Conservation (phyloP, 2,888 invertebrate genomes). For the Petrolisthes cinctipes region DNA sequence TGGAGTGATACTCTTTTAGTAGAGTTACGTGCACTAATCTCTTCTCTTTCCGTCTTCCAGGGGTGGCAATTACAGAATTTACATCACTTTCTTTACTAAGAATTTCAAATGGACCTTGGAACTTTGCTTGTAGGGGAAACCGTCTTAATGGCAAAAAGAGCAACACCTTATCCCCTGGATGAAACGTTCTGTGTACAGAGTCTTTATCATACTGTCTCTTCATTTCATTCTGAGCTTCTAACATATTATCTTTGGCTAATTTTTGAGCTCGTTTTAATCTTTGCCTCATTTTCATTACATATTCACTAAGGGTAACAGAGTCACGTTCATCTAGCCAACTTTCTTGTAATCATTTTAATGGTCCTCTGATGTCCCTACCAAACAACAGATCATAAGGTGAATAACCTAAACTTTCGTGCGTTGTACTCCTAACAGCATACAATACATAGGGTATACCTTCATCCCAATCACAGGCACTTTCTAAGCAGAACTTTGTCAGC, state of each 20-base stretch:
- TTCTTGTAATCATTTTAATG: background rate
- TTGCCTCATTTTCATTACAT: background rate
- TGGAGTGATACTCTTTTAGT: background rate
- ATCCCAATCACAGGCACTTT: slow-evolving; percentile 14
- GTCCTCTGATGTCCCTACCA: slow-evolving; percentile 15
- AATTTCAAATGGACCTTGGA: background rate
- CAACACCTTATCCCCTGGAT: slow-evolving; percentile 10
- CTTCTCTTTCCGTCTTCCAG: background rate
- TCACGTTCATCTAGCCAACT: slow-evolving; percentile 18
- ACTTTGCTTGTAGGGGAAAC: background rate
- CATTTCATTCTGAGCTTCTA: slow-evolving; percentile 8
- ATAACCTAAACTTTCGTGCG: slow-evolving; percentile 12
- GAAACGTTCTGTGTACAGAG: background rate
- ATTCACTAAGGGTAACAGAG: background rate
- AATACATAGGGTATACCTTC: background rate
- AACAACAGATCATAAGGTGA: slow-evolving; percentile 28
- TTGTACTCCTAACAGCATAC: slow-evolving; percentile 8
- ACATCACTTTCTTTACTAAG: background rate
- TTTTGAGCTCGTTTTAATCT: background rate
- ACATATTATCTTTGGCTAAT: background rate
- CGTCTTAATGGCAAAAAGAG: background rate
- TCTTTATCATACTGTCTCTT: slow-evolving; percentile 1
- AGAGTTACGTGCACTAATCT: slow-evolving; percentile 4
- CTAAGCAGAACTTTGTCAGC: background rate
- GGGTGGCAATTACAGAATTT: slow-evolving; percentile 13